Evolutionary conservation across 2,888 invertebrate genomes (phyloP), one percentile per base, ranked within the genome.

Genomic region (Drosophila percnosoma): DNA sequence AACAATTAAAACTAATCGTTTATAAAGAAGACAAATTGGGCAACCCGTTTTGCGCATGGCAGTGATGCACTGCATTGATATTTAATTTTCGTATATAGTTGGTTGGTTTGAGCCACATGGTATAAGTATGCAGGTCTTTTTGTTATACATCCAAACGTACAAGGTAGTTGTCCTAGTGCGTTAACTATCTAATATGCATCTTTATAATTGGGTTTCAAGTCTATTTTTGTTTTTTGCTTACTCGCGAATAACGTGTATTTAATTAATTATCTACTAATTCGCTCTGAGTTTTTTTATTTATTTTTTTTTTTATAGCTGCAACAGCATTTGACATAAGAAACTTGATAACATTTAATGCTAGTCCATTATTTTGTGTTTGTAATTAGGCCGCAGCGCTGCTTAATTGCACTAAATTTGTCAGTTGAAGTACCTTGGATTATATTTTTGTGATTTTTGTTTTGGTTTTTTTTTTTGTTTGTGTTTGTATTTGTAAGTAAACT

Each of bases 11-110:
- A 40, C 57, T 52, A 71, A 67, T 71, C 40, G 62, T 71, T 73
- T 73, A 62, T 68, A 75, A 71, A 86, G 80, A 86, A 82, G 82
- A 87, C 82, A 81, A 78, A 76, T 67, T 72, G 73, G 83, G 75
- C 71, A 81, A 87, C 87, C 87, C 89, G 87, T 89, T 80, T 87
- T 89, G 85, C 81, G 75, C 85, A 77, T 87, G 89, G 89, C 87
- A 87, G 87, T 87, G 87, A 87, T 85, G 80, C 87, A 87, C 87
- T 87, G 87, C 89, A 79, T 87, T 79, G 87, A 87, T 88, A 88
- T 89, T 79, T 53, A 64, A 61, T 65, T 66, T 68, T 48, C 67
- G 61, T 78, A 74, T 69, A 64, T 48, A 49, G 34, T 34, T 68
- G 33, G 55, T 60, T 53, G 58, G 42, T 68, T 51, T 29, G 36